Evolutionary conservation across 2,797 vertebrate genomes (phyloP).

Genomic region (Amblyraja radiata): DNA sequence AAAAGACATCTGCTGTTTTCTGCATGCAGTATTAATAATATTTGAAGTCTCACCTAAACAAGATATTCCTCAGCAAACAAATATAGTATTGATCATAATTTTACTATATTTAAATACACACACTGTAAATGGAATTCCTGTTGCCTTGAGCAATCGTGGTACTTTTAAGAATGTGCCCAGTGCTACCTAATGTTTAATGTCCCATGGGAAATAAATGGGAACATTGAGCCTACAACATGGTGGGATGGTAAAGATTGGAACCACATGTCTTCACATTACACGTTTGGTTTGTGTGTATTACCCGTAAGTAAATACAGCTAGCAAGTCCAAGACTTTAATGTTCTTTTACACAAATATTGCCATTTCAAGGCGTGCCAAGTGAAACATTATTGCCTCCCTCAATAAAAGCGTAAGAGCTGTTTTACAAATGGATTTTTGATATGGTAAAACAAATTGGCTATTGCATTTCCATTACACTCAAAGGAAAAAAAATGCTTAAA

Average conservation of each 20-base stretch:
- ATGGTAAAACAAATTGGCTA: constrained; percentile 64
- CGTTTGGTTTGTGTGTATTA: constrained; percentile 33
- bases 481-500: constrained; percentile 50
- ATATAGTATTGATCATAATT: constrained; percentile 20
- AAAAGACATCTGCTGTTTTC: not conserved
- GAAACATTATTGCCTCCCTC: constrained; percentile 58
- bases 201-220: constrained; percentile 26
- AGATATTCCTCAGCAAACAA: not conserved
- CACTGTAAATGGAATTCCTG: constrained; percentile 25
- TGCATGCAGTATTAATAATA: constrained; percentile 9
- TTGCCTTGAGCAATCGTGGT: not conserved
- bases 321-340: constrained; percentile 36
- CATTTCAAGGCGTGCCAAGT: constrained; percentile 63
- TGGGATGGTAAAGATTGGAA: constrained; percentile 33
- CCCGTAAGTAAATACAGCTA: constrained; percentile 28
- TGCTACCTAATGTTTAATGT: constrained; percentile 3
- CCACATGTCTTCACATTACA: constrained; percentile 30
- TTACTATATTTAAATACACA: constrained; percentile 13
- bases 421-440: constrained; percentile 57
- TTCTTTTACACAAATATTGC: constrained; percentile 48
- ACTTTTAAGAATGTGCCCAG: constrained; percentile 18
- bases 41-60: not conserved
- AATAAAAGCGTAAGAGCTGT: constrained; percentile 44
- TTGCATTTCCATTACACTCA: constrained; percentile 57
- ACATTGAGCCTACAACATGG: constrained; percentile 9